Conservation (phyloP, 2,888 invertebrate species). For the Troilus luridus region DNA sequence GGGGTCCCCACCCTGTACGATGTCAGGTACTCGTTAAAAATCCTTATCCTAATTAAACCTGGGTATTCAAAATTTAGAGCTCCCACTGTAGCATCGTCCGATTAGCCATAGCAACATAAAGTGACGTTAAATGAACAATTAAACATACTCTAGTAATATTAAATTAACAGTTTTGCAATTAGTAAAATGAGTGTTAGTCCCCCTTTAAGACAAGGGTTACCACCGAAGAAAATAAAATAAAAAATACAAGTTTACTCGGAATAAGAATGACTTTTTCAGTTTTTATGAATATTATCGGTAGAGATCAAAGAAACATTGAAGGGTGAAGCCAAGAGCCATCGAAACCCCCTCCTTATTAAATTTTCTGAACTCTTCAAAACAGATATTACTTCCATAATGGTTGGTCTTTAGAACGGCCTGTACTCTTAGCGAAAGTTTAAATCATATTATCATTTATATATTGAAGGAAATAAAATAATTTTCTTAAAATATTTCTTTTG, state of each 20-base stretch:
- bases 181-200: too few relatives aligned
- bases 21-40: too few relatives aligned
- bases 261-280: not conserved
- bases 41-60: too few relatives aligned
- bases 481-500: not conserved
- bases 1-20: too few relatives aligned
- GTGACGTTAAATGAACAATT: too few relatives aligned
- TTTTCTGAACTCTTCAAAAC: slow-evolving; percentile 16
- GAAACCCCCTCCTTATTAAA: not conserved
- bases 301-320: not conserved
- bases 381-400: not conserved
- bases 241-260: not conserved
- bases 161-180: too few relatives aligned
- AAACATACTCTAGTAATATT: too few relatives aligned
- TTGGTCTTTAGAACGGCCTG: not conserved
- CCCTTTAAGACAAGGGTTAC: not conserved
- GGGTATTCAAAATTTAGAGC: too few relatives aligned
- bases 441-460: not conserved
- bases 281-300: not conserved
- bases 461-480: not conserved
- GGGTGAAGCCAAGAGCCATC: not conserved
- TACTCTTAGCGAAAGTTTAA: not conserved
- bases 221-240: not conserved
- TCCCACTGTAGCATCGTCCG: too few relatives aligned
- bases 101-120: too few relatives aligned